phyloP scores from a whole-genome alignment of 2,888 invertebrate species.

The Epinotia demarniana region DNA sequence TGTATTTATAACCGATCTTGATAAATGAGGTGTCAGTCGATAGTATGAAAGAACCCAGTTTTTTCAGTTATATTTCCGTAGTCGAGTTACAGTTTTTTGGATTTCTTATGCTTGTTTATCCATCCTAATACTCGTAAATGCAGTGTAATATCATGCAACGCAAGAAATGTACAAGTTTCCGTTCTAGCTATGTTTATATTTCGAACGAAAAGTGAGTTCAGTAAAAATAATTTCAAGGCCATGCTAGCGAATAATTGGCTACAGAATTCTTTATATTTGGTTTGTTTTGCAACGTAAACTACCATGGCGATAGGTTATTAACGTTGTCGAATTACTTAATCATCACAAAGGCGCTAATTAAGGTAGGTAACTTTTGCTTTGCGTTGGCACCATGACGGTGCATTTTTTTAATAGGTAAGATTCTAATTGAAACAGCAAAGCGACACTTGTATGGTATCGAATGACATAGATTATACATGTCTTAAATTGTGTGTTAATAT shows the following conservation, averaged over 20 bases:
- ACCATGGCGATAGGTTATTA: neutral
- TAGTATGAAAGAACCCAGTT: no score
- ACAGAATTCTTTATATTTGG: neutral
- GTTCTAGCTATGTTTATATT: neutral
- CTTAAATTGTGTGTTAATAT: neutral
- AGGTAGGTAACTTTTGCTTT: slow-evolving; percentile 6
- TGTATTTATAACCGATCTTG: no score
- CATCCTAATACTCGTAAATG: no score
- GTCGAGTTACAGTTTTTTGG: no score
- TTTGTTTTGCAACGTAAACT: neutral
- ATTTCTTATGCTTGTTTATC: no score
- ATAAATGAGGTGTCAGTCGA: no score
- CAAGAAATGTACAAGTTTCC: neutral
- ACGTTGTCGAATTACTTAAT: neutral
- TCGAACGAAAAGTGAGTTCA: neutral
- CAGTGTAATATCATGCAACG: no score
- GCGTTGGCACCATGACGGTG: slow-evolving; percentile 15
- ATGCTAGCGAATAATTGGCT: slow-evolving; percentile 16
- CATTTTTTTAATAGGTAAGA: slow-evolving; percentile 46
- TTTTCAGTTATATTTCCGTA: no score
- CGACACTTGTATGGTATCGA: neutral
- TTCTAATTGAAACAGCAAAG: neutral
- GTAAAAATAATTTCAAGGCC: slow-evolving; percentile 20
- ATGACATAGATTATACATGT: neutral
- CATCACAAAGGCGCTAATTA: slow-evolving; percentile 3